Base-by-base conservation (phyloP, 2,888 invertebrate genomes). In the Nephrocerus scutellatus region DNA sequence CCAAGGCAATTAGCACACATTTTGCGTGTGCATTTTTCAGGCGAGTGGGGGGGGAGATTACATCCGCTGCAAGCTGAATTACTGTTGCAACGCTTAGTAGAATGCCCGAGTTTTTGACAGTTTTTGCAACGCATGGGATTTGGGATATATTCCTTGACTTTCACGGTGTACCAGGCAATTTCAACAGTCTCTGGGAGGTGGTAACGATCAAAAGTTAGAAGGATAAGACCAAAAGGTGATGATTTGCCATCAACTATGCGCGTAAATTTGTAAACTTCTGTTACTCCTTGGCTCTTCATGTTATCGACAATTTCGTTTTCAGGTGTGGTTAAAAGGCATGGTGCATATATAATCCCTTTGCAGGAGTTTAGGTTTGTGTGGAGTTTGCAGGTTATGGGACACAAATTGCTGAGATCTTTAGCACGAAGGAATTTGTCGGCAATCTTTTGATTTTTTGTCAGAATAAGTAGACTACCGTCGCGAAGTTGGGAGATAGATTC, bases 51-150 rank as follows among this genome's bases (percentile, higher is more conserved):
- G n/a, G 36, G 37, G 2, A 41, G 36, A 23, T 26, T 36, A 6
- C 43, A 41, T n/a, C 21, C 8, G 5, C 32, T 36, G 10, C 36
- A 41, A 21, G 9, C 24, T 2, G 37, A 12, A 7, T 10, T 21
- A 14, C 22, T 29, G 9, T 32, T 46, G 26, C 38, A 46, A 12
- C 30, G 31, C 30, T 46, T 44, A 2, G 16, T 13, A 12, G 44
- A 43, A 28, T 44, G 42, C 4, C 46, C 46, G 10, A 46, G 36
- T 10, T 15, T 10, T 36, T 46, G 46, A 31, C 48, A 46, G 8
- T 35, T 37, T 32, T 39, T 38, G 34, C 44, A 43, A 8, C 44
- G 34, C 47, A 47, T 49, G 13, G 38, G 41, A 21, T 47, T 46
- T 3, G 44, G 46, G 13, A 49, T 39, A 15, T 43, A 44, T 35